Evolutionary conservation across 2,113 vertebrate genomes (phyloP), one percentile per base, ranked within the genome.

Genomic region (Leiothrix lutea): DNA sequence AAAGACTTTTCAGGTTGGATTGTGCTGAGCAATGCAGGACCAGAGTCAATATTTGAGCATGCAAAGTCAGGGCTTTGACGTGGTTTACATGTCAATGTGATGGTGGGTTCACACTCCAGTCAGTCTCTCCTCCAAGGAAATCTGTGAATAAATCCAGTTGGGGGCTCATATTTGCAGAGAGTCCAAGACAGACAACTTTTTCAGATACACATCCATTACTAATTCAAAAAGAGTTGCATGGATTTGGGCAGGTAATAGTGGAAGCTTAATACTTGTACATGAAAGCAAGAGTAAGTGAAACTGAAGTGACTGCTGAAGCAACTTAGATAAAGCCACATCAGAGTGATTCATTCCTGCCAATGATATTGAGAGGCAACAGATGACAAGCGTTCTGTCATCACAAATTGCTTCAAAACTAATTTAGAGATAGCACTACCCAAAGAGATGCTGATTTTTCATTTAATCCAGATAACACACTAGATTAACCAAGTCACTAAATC

Each of bases 101-200:
- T 28, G 51, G 22, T 15, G 33, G 18, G 21, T 12, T 83, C 12
- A 3, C 33, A 26, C 38, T 33, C 23, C 38, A 51, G 54, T 36
- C 12, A 1, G 12, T 54, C 51, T 80, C 26, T 80, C 9, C 42
- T 11, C 16, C 5, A 5, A 31, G 15, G n/a, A 72, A 57, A 82
- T 69, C 40, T 40, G 11, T 31, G 19, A 64, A 85, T 74, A 67
- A 90, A 75, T 60, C 35, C 35, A 58, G 5, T 1, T 1, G 13
- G 5, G 10, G 1, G 2, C 4, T 62, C 2, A 0, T 23, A 53
- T 50, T 57, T 86, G 83, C 36, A 51, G 8, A 47, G 13, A 67
- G 14, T 20, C 28, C 22, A 50, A 65, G n/a, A 47, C 19, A 13
- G 42, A 29, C 33, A 5, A 11, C 18, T 64, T 83, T 91, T 91